Evolutionary conservation across 1,140 invertebrate species (phyloP).

Genomic region (Helicoverpa armigera): DNA sequence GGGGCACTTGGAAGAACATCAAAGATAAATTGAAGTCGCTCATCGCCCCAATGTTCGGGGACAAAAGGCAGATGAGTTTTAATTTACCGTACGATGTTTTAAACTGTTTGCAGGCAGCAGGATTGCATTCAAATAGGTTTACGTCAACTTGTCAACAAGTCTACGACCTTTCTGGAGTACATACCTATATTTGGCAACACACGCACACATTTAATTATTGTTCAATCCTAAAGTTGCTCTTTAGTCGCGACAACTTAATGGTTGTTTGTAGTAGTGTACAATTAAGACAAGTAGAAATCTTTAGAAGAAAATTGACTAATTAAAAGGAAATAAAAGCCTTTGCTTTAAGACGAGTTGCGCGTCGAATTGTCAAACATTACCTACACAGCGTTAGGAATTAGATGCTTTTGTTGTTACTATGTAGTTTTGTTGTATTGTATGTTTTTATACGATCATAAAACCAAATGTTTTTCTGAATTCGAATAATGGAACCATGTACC

Average conservation of each 20-base stretch:
- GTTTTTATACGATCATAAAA: background rate
- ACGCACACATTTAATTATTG: background rate
- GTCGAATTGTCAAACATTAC: constrained; percentile 13
- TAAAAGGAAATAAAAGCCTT: constrained; percentile 13
- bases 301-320: background rate
- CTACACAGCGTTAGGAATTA: too few species aligned
- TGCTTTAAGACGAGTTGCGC: background rate
- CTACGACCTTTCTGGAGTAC: background rate
- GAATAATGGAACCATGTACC: background rate
- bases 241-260: background rate
- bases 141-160: background rate
- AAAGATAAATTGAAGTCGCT: background rate
- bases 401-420: constrained; percentile 1
- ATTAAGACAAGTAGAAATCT: constrained; percentile 2
- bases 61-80: background rate
- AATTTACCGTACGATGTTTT: too few species aligned
- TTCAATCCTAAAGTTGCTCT: background rate
- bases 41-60: background rate
- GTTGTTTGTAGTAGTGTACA: background rate
- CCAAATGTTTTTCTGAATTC: background rate
- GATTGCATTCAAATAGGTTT: background rate
- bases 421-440: background rate
- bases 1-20: constrained; percentile 1
- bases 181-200: background rate
- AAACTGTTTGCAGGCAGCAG: too few species aligned